Evolutionary conservation across 2,888 invertebrate species (phyloP), one percentile per base, ranked within the genome.

Genomic region (Scaptomyza flava): DNA sequence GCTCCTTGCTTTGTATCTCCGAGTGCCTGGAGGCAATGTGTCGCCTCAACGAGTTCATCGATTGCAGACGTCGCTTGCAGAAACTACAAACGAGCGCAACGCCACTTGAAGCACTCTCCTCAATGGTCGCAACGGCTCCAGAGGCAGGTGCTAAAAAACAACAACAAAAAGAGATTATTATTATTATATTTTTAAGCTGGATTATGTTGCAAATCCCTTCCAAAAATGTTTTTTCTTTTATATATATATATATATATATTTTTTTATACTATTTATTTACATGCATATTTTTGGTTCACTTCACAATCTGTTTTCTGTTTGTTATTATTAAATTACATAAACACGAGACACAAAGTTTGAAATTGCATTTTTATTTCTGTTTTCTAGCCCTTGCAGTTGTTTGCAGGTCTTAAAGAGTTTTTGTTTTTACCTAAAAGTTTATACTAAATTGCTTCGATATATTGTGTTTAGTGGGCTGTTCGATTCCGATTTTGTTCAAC

Each of bases 1-100:
- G 81, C 70, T 91, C 88, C 64, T 89, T 90, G 64, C 86, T 87
- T 60, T 86, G 86, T 11, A 89, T 89, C 69, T 89, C 89, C 30
- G 90, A 89, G 67, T 92, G 92, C 51, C 91, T 86, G 14, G 91
- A 91, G n/a, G 91, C 91, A 17, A 88, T 90, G 65, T 92, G 92
- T 0, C 92, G 87, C 38, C 91, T 72, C 48, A 91, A 51, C 0
- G 92, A 91, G 11, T 91, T 90, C 60, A 88, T 77, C 33, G 92
- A 91, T 64, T 91, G 91, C 6, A 92, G 61, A 12, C 87, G 88
- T 0, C 91, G 85, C 51, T 87, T 89, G 63, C 92, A 92, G 50
- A 91, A 84, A 45, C 76, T 72, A 56, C 92, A 92, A 34, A 83
- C 74, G 3, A 91, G 67, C 27, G 78, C 54, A 0, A 67, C 74